Conservation (phyloP, 2,797 vertebrate genomes). For the Sciaenops ocellatus region DNA sequence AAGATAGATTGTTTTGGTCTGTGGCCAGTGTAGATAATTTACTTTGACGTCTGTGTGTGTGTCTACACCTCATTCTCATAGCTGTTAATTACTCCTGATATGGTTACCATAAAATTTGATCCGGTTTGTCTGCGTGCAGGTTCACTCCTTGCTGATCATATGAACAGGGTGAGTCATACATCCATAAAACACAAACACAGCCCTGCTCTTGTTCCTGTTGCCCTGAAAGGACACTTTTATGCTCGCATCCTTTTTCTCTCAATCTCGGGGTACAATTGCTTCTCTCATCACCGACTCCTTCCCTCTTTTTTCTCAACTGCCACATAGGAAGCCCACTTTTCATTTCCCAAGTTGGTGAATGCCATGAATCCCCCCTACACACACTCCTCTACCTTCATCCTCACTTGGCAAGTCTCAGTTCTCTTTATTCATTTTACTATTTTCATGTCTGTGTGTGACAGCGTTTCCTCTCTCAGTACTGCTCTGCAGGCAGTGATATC, state of each 20-base stretch:
- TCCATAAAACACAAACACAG: slow-evolving; percentile 46
- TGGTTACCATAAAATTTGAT: slow-evolving; percentile 19
- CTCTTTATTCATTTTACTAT: neutral
- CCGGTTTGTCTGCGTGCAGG: slow-evolving; percentile 8
- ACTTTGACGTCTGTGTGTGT: slow-evolving; percentile 63
- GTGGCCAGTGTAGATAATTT: slow-evolving; percentile 58
- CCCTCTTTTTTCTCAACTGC: slow-evolving; percentile 28
- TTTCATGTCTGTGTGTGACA: neutral
- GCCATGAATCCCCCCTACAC: neutral
- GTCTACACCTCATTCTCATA: slow-evolving; percentile 40
- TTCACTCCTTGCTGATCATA: slow-evolving; percentile 5
- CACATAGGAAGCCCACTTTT: slow-evolving; percentile 9
- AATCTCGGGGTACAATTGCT: slow-evolving; percentile 31
- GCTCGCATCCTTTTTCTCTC: neutral
- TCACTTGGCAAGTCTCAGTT: slow-evolving; percentile 1
- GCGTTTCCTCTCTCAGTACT: neutral
- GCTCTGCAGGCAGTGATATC: slow-evolving; percentile 11
- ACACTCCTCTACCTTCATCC: neutral
- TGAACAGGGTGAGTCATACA: slow-evolving; percentile 24
- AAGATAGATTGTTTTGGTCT: slow-evolving; percentile 43
- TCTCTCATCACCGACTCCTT: slow-evolving; percentile 43
- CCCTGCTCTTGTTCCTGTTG: slow-evolving; percentile 23
- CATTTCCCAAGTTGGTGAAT: slow-evolving; percentile 32
- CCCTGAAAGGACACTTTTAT: slow-evolving; percentile 30
- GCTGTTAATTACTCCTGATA: slow-evolving; percentile 46